Base-by-base conservation (phyloP, 2,888 invertebrate genomes). In the Zele albiditarsus region DNA sequence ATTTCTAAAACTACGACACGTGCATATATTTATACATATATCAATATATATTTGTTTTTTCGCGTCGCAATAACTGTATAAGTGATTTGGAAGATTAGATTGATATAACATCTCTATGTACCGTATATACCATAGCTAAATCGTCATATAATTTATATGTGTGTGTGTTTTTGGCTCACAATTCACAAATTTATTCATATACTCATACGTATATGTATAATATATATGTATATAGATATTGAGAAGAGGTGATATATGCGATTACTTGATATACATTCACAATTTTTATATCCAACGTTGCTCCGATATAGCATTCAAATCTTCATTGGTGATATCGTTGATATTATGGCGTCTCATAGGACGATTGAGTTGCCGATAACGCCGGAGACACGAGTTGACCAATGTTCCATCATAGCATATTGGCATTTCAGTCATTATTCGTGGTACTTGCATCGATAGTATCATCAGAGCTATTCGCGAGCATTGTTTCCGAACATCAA, bases 331-430 rank as follows among this genome's bases (percentile, higher is more conserved):
- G 20, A 66, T 42, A 66, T 57, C 57, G 25, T 49, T n/a, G 42
- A 38, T n/a, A 53, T 65, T 74, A 70, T 65, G 75, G 46, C 57
- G 62, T 6, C 62, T 57, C 14, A 69, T 16, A 31, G 67, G 82
- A 71, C 79, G 79, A 69, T 84, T 82, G 49, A 77, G 82, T 42
- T 80, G 78, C 62, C 72, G 74, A 27, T 78, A 80, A 5, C 75
- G 82, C 12, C 80, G 79, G 8, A 86, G 74, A 31, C 86, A 86
- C 23, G 80, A 80, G 14, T 83, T 81, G 20, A 73, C 77, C 8
- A 53, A 14, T 38, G 49, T n/a, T 10, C 70, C 80, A 12, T 76
- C 10, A 38, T 77, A 81, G 71, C 87, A 87, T 2, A 82, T 75
- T 0, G 78, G 58, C 23, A 75, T 62, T 0, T 69, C 69, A 0